Evolutionary conservation across 2,113 vertebrate species (phyloP).

Genomic region (Setophaga petechia): DNA sequence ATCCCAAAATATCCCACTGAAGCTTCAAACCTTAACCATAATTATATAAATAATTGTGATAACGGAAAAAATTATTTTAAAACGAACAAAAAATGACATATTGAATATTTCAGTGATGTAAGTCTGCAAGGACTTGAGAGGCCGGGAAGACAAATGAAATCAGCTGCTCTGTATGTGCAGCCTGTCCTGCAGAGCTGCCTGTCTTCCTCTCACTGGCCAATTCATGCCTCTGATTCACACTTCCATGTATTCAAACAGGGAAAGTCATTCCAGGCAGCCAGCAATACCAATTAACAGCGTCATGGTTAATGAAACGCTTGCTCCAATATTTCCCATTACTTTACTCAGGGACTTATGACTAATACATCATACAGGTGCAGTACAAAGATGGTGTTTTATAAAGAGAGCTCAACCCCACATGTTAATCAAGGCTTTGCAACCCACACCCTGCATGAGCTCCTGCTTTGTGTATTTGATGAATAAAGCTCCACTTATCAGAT

Average conservation of each 20-base stretch:
- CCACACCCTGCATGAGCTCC: background rate
- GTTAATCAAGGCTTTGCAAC: background rate
- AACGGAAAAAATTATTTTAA: background rate
- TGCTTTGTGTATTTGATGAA: background rate
- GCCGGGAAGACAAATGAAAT: constrained; percentile 48
- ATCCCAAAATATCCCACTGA: background rate
- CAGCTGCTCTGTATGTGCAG: background rate
- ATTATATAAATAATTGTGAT: background rate
- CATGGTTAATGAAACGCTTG: background rate
- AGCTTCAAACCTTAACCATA: background rate
- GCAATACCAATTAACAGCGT: background rate
- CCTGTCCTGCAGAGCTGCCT: background rate
- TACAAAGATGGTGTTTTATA: constrained; percentile 15
- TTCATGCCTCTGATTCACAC: constrained; percentile 66
- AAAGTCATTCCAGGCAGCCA: constrained; percentile 28
- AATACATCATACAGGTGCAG: constrained; percentile 33
- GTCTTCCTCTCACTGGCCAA: background rate
- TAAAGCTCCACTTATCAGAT: background rate
- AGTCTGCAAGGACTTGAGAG: constrained; percentile 2
- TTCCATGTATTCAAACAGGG: constrained; percentile 72
- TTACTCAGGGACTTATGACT: constrained; percentile 43
- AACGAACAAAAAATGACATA: background rate
- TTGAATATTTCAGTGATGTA: background rate
- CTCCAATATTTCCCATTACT: constrained; percentile 47
- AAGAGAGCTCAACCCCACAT: background rate